A percentile compares a stretch with the other conserved stretches of the same genome.
These are phyloP conservation scores for Sterna hirundo DNA, from an alignment of 2,113 vertebrate species.

Conservation along the genomic window DNA sequence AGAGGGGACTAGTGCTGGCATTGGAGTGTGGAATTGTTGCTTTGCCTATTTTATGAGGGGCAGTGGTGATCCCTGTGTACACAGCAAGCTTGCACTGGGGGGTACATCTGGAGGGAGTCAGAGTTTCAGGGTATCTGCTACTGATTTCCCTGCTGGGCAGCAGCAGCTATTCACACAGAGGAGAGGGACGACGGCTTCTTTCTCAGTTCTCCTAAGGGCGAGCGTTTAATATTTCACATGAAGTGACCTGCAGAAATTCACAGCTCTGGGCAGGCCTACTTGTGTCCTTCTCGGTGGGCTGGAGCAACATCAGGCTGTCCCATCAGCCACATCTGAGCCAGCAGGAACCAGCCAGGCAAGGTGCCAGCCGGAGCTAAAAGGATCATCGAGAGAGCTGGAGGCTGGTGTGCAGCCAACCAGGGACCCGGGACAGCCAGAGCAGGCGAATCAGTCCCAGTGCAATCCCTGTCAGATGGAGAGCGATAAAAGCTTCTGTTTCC, in stretches of 20 bases:
- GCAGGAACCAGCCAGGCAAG: not conserved
- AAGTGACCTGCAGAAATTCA: not conserved
- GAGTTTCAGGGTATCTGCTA: not conserved
- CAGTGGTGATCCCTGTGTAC: not conserved
- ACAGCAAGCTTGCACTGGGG: not conserved
- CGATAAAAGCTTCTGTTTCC: not conserved
- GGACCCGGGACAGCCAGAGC: not conserved
- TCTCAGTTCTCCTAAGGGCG: not conserved
- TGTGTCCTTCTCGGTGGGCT: not conserved
- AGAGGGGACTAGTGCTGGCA: constrained; percentile 7
- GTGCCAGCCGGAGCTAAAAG: not conserved
- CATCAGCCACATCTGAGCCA: not conserved
- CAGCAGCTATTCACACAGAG: not conserved
- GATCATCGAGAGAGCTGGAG: not conserved
- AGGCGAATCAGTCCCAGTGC: not conserved
- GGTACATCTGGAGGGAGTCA: not conserved
- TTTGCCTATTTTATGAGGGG: not conserved
- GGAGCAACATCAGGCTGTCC: not conserved
- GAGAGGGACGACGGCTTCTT: not conserved
- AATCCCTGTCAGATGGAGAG: not conserved
- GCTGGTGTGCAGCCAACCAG: not conserved
- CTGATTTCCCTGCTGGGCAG: not conserved
- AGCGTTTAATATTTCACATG: not conserved
- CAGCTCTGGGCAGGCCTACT: not conserved
- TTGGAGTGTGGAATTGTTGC: not conserved